Evolutionary conservation across 2,888 invertebrate species (phyloP).

Genomic region (Calameuta filiformis): DNA sequence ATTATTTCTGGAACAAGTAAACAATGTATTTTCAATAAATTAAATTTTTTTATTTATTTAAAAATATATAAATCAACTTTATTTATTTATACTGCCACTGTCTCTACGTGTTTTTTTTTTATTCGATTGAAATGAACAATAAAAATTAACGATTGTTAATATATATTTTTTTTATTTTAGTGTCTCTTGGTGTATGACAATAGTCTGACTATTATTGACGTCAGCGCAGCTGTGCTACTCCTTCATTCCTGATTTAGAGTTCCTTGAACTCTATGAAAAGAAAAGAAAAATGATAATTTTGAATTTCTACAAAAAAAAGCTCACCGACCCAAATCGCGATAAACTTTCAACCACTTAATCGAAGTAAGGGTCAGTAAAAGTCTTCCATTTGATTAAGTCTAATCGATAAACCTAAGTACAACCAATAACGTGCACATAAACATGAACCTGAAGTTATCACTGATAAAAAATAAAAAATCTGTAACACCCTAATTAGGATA

Average conservation of each 20-base stretch:
- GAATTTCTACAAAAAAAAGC: slow-evolving; percentile 3
- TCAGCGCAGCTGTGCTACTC: neutral
- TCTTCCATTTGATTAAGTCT: neutral
- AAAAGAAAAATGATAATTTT: neutral
- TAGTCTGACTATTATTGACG: neutral
- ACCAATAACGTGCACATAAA: too few species aligned
- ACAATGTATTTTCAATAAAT: neutral
- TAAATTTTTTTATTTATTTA: neutral
- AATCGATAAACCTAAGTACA: neutral
- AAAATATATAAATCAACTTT: neutral
- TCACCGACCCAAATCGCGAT: neutral
- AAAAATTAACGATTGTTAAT: neutral
- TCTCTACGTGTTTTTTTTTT: neutral
- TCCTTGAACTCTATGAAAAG: neutral
- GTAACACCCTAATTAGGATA: too few species aligned
- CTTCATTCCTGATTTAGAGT: neutral
- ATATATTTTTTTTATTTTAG: neutral
- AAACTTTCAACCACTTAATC: neutral
- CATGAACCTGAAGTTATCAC: too few species aligned
- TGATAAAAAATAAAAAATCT: too few species aligned
- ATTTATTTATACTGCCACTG: neutral
- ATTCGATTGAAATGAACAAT: neutral
- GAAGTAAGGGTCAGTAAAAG: neutral
- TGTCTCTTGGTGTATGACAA: neutral
- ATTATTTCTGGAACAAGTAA: slow-evolving; percentile 45